These are phyloP conservation scores for Pipra filicauda DNA, from an alignment of 2,113 vertebrate genomes.

Conservation along the genomic window DNA sequence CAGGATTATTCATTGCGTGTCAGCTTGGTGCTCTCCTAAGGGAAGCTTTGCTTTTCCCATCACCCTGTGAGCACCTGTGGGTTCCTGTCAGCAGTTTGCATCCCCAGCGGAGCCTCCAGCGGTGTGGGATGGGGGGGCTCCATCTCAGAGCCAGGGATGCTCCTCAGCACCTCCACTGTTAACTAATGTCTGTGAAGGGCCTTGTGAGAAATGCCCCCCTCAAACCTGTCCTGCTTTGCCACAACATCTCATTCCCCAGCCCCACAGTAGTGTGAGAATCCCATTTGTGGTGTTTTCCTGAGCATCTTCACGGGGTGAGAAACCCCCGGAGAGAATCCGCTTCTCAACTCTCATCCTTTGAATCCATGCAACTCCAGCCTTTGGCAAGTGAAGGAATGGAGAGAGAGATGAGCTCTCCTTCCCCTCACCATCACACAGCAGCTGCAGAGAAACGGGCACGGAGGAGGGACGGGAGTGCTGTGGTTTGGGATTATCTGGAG, in stretches of 20 bases:
- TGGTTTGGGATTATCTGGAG: not conserved
- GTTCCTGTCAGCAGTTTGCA: not conserved
- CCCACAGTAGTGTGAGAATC: not conserved
- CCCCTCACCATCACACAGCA: not conserved
- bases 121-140: accelerated
- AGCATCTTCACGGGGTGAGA: not conserved
- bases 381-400: not conserved
- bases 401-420: not conserved
- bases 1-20: not conserved
- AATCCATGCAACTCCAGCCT: accelerated
- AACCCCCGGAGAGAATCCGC: not conserved
- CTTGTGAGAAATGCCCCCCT: not conserved
- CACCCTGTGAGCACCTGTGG: accelerated
- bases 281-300: not conserved
- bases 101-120: not conserved
- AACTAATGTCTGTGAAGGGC: not conserved
- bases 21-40: not conserved
- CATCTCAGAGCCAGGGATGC: not conserved
- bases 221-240: not conserved
- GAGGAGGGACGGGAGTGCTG: not conserved
- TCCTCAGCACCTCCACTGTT: not conserved
- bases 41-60: not conserved
- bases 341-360: not conserved
- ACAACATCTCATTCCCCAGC: not conserved
- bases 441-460: not conserved